These are phyloP conservation scores for Harmothoe impar DNA, from an alignment of 2,888 invertebrate species.

Conservation along the genomic window DNA sequence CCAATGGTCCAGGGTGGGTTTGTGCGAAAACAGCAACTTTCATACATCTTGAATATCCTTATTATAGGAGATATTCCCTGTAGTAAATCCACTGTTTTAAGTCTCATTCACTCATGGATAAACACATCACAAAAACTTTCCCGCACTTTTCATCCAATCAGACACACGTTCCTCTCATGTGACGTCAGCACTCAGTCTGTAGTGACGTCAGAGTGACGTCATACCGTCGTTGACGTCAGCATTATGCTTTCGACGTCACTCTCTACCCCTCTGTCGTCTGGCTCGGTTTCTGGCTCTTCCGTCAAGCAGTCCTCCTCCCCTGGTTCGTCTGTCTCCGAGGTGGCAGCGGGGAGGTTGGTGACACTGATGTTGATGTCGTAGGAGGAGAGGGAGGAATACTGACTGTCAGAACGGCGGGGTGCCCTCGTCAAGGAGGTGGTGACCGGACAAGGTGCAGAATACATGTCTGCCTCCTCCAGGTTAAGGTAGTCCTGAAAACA, in stretches of 20 bases:
- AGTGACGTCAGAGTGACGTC: slow-evolving; percentile 7
- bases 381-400: slow-evolving; percentile 60
- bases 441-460: background rate
- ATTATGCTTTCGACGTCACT: background rate
- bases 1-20: background rate
- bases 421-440: background rate
- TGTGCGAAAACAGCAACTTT: slow-evolving; percentile 36
- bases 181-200: slow-evolving; percentile 4
- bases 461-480: slow-evolving; percentile 30
- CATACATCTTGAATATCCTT: background rate
- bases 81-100: too few relatives aligned
- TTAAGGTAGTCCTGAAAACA: slow-evolving; percentile 30
- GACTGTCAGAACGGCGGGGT: slow-evolving; percentile 59
- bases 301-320: slow-evolving; percentile 9
- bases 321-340: slow-evolving; percentile 37
- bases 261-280: background rate
- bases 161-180: background rate
- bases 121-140: too few relatives aligned
- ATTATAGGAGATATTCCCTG: too few relatives aligned
- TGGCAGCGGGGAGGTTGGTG: slow-evolving; percentile 4
- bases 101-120: too few relatives aligned
- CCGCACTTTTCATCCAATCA: background rate
- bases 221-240: slow-evolving; percentile 13
- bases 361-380: background rate
- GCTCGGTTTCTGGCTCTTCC: background rate